Percentiles rank a stretch among this genome's conserved stretches.
Conservation (phyloP, 2,888 invertebrate species). For the Antheraea yamamai region DNA sequence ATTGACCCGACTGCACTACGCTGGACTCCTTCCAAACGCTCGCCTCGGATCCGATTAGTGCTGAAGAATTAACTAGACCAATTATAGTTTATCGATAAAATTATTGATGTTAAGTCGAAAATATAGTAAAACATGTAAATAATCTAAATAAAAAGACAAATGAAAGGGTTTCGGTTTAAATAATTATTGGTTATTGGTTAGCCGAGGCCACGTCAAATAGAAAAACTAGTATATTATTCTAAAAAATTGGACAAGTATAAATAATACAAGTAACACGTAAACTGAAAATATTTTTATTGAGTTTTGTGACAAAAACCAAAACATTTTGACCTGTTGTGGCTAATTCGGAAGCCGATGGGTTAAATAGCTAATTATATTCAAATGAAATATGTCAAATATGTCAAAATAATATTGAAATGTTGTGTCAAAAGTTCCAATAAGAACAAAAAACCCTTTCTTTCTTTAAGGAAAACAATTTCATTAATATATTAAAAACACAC, state of each 20-base stretch:
- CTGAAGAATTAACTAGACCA: background rate
- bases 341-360: too few relatives aligned
- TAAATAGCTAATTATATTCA: too few relatives aligned
- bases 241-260: background rate
- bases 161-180: background rate
- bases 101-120: background rate
- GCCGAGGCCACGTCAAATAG: background rate
- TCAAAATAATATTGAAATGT: too few relatives aligned
- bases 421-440: too few relatives aligned
- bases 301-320: too few relatives aligned
- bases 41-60: background rate
- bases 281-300: too few relatives aligned
- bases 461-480: too few relatives aligned
- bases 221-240: background rate
- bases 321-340: too few relatives aligned
- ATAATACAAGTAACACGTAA: too few relatives aligned
- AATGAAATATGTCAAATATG: too few relatives aligned
- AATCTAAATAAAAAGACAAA: background rate
- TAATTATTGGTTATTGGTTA: background rate
- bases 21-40: constrained; percentile 50
- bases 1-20: constrained; percentile 46
- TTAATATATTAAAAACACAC: too few relatives aligned
- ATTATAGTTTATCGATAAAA: constrained; percentile 12
- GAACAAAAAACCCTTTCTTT: too few relatives aligned
- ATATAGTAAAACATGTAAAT: background rate